Percentiles rank a stretch among this genome's conserved stretches.
phyloP scores from a whole-genome alignment of 2,888 invertebrate genomes.

The Gordius sp. region DNA sequence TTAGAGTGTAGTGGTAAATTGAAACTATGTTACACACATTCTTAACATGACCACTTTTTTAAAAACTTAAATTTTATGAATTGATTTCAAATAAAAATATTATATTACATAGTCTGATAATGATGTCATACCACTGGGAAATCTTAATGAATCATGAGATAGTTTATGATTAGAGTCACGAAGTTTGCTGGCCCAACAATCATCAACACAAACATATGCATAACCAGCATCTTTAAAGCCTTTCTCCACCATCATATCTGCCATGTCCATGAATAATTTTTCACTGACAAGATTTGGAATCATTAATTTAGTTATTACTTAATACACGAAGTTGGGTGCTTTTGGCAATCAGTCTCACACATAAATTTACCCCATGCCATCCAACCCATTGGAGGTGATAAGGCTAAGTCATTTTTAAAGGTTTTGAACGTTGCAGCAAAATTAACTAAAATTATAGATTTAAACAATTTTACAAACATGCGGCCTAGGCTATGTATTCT shows the following conservation, averaged over 20 bases:
- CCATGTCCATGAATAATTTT: conserved; percentile 59
- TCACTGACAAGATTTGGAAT: conserved; percentile 38
- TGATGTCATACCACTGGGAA: conserved; percentile 23
- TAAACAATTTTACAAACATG: too few species aligned
- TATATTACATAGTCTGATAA: conserved; percentile 22
- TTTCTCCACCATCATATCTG: conserved; percentile 38
- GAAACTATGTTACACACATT: too few species aligned
- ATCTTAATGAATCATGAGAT: conserved; percentile 23
- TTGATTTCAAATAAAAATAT: background rate
- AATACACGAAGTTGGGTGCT: too few species aligned
- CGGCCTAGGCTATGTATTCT: too few species aligned
- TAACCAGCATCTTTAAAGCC: conserved; percentile 23
- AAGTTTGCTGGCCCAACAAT: conserved; percentile 26
- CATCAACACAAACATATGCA: conserved; percentile 26
- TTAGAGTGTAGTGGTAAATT: too few species aligned
- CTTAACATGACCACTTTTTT: too few species aligned
- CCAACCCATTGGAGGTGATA: conserved; percentile 19
- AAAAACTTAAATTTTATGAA: too few species aligned
- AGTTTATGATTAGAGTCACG: conserved; percentile 22
- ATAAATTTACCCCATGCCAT: conserved; percentile 18
- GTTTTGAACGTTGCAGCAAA: too few species aligned
- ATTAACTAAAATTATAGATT: too few species aligned
- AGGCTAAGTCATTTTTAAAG: conserved; percentile 17
- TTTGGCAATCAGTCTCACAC: too few species aligned
- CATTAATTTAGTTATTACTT: too few species aligned